Evolutionary conservation across 2,113 vertebrate genomes (phyloP).

Genomic region (Peromyscus californicus): DNA sequence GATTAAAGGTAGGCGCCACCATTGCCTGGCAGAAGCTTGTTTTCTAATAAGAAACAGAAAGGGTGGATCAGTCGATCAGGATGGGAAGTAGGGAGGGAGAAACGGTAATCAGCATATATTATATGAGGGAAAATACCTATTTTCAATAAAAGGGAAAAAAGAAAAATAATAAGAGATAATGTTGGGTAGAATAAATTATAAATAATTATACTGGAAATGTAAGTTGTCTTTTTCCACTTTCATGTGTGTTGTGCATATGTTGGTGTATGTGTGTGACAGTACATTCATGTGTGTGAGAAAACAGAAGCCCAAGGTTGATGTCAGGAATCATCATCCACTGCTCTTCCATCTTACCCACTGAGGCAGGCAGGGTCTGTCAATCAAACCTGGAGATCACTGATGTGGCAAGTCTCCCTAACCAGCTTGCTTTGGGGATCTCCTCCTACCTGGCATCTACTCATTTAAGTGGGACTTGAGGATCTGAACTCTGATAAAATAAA

Average conservation of each 20-base stretch:
- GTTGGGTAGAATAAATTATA: slow-evolving; percentile 38
- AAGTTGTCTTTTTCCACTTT: neutral
- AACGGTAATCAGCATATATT: neutral
- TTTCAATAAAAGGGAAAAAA: neutral
- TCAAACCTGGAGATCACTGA: neutral
- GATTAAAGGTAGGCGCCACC: no score
- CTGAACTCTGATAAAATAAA: slow-evolving; percentile 21
- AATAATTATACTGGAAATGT: neutral
- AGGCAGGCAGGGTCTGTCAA: neutral
- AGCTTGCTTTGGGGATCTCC: neutral
- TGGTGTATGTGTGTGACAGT: neutral
- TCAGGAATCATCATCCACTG: neutral
- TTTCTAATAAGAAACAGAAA: neutral
- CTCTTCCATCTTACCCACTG: neutral
- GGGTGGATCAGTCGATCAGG: neutral
- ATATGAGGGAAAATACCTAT: neutral
- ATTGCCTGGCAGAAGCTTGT: neutral
- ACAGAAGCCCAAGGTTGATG: neutral
- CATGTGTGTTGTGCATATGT: neutral
- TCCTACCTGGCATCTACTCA: neutral
- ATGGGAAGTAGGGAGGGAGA: neutral
- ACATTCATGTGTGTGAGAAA: neutral
- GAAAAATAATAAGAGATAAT: neutral
- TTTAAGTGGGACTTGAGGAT: neutral
- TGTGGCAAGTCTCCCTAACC: neutral